These are phyloP conservation scores for Sphaeramia orbicularis DNA, from an alignment of 2,797 vertebrate genomes.

Conservation along the genomic window DNA sequence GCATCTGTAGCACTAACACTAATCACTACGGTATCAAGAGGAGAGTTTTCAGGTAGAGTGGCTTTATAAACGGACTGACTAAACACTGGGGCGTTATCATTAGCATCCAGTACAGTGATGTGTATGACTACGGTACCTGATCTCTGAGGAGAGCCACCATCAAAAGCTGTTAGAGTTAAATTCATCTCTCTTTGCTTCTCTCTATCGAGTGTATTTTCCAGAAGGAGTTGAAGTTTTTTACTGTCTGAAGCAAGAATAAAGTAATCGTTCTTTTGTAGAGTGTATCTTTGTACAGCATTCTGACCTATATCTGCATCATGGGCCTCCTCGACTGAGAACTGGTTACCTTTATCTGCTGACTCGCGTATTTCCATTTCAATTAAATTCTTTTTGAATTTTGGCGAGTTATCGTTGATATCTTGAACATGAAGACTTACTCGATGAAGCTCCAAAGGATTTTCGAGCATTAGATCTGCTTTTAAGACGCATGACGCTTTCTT, in stretches of 20 bases:
- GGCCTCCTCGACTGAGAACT: conserved; percentile 74
- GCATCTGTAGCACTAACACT: conserved; percentile 65
- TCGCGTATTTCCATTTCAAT: conserved; percentile 80
- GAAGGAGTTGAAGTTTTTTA: conserved; percentile 59
- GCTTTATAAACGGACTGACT: conserved; percentile 72
- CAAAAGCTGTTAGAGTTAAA: conserved; percentile 68
- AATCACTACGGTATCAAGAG: conserved; percentile 51
- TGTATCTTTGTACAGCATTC: conserved; percentile 80
- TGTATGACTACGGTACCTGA: conserved; percentile 71
- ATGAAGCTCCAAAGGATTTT: conserved; percentile 82
- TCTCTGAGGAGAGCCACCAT: conserved; percentile 77
- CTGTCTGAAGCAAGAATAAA: conserved; percentile 64
- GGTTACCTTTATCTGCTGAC: conserved; percentile 53
- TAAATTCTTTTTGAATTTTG: conserved; percentile 75
- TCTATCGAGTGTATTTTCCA: conserved; percentile 74
- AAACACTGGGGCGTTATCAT: conserved; percentile 77
- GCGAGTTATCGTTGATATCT: conserved; percentile 87
- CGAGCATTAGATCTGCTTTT: conserved; percentile 81
- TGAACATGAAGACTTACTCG: conserved; percentile 77
- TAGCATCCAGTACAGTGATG: conserved; percentile 75
- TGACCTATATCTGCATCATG: conserved; percentile 79
- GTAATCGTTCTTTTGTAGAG: conserved; percentile 66
- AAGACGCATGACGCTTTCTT: conserved; percentile 75
- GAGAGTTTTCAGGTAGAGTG: too few species aligned
- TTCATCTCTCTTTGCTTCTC: conserved; percentile 49